These are phyloP conservation scores for Tragelaphus eurycerus DNA, from an alignment of 2,797 vertebrate species.

Conservation along the genomic window DNA sequence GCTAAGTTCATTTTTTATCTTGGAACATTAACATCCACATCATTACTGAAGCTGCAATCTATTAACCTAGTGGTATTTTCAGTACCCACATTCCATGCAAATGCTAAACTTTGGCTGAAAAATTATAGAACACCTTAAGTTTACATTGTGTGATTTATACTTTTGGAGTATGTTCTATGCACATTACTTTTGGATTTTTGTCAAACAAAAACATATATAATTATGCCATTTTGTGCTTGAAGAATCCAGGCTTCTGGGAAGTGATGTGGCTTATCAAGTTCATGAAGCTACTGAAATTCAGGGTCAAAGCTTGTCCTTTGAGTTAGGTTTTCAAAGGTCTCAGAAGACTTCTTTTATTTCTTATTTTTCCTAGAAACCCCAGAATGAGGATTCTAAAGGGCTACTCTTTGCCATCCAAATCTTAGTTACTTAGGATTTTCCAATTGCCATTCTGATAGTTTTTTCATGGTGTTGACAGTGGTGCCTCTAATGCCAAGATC, in stretches of 20 bases:
- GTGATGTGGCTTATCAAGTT: background rate
- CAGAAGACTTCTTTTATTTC: background rate
- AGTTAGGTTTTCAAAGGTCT: background rate
- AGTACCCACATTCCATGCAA: background rate
- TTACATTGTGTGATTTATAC: background rate
- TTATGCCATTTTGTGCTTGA: background rate
- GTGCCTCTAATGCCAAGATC: background rate
- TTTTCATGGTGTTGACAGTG: background rate
- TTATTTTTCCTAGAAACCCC: background rate
- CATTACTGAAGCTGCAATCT: background rate
- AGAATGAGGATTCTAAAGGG: background rate
- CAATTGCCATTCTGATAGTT: fast-evolving
- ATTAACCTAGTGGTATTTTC: background rate
- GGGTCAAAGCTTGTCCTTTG: background rate
- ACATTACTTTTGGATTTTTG: background rate
- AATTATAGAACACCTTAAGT: background rate
- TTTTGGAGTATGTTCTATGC: background rate
- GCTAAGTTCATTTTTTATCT: constrained; percentile 44
- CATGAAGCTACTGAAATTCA: background rate
- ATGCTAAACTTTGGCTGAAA: background rate
- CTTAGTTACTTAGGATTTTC: background rate
- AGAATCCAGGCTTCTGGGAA: background rate
- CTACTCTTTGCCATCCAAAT: background rate
- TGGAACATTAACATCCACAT: background rate
- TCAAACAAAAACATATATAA: background rate